Conservation (phyloP, 1,140 invertebrate genomes). For the Diorhabda elongata region DNA sequence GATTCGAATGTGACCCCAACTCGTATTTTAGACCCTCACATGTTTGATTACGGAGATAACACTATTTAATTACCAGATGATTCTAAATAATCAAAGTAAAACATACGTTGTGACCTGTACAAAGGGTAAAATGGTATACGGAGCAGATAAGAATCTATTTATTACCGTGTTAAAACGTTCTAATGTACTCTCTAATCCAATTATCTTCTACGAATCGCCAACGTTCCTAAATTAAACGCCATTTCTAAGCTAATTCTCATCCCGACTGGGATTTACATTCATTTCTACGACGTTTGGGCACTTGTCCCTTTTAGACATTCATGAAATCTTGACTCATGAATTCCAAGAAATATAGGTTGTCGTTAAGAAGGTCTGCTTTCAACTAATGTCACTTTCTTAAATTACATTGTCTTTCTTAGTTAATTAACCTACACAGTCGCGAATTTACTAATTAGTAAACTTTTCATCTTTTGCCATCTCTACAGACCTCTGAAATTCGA, state of each 20-base stretch:
- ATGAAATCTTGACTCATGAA: neutral
- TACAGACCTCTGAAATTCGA: no score
- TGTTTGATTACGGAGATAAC: neutral
- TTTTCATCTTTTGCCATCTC: no score
- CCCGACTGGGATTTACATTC: conserved; percentile 1
- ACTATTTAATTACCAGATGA: neutral
- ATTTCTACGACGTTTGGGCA: neutral
- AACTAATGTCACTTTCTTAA: no score
- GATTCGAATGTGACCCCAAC: no score
- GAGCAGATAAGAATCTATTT: conserved; percentile 30
- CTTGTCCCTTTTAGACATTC: conserved; percentile 2
- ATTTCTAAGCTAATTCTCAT: conserved; percentile 27
- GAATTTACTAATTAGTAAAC: no score
- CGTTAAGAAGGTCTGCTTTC: neutral
- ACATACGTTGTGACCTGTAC: neutral
- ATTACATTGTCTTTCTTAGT: no score
- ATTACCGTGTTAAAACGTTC: conserved; percentile 26
- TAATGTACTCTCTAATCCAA: conserved; percentile 29
- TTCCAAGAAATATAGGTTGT: neutral
- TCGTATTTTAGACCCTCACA: no score
- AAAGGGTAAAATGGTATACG: conserved; percentile 22
- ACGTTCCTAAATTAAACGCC: conserved; percentile 28
- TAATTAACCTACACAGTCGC: no score
- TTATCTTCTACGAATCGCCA: conserved; percentile 22
- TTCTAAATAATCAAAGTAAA: neutral